Evolutionary conservation across 53 echinoderm and acorn worm genomes (phyloP), one percentile per base, ranked within the genome.

Genomic region (Luidia sarsii): DNA sequence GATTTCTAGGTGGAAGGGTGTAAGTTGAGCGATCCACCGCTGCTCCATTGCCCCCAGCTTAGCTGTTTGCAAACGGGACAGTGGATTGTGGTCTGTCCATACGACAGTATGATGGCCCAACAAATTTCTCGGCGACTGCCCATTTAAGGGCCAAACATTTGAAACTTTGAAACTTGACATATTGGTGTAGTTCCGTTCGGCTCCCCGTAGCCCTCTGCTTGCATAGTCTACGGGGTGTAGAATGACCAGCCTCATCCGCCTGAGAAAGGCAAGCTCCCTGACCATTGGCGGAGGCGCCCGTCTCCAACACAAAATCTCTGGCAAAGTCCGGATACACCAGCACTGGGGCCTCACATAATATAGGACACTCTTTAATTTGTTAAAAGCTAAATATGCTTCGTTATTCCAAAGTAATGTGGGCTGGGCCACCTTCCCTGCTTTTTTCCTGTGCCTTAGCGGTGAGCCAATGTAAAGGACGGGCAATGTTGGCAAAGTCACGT

Each of bases 41-140:
- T 57, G 65, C 31, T 82, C 82, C 7, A 73, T 88, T 4, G 88
- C 88, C 16, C 88, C 88, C 0, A 88, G 32, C 50, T 83, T 83
- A 3, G 79, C 89, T 22, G 57, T 88, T 20, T 66, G 24, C 16
- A 88, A 29, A 49, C 74, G 68, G 6, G 77, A 51, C 9, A 83
- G 33, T 25, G 88, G 79, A 45, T 88, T 88, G 60, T 88, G 34
- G 49, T 88, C 88, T 16, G 88, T 88, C 39, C 36, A 71, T 8
- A 88, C 67, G 0, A 57, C 29, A 8, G 39, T 54, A 15, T 63
- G 43, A 34, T 48, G 31, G 5, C 77, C 66, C 14, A 83, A 15
- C 13, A 88, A 36, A 82, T 49, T 88, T 88, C 13, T 88, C 88
- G 0, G 57, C 22, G 5, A 88, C 74, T 7, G 82, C 82, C 74